phyloP scores from a whole-genome alignment of 2,797 vertebrate genomes.

The Aldrovandia affinis region DNA sequence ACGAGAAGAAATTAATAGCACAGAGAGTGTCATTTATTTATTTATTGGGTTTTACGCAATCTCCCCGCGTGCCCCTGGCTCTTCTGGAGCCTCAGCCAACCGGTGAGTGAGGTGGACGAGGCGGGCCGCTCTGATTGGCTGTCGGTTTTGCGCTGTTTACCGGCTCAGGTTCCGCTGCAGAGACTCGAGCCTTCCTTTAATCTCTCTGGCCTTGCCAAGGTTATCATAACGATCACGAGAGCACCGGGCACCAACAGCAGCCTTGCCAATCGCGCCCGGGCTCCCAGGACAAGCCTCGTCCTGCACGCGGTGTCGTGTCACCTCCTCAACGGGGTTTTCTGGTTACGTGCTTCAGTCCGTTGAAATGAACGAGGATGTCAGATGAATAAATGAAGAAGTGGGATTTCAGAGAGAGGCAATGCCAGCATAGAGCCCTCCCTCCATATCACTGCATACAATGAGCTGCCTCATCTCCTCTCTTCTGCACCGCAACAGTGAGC shows the following conservation, averaged over 20 bases:
- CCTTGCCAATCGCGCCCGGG: constrained; percentile 21
- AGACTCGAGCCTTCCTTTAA: background rate
- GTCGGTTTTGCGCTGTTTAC: background rate
- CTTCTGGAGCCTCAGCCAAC: background rate
- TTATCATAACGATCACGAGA: constrained; percentile 48
- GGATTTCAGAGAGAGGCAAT: background rate
- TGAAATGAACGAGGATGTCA: background rate
- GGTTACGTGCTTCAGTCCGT: background rate
- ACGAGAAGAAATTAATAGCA: background rate
- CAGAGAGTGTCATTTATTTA: background rate
- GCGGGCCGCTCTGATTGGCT: background rate
- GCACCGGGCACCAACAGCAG: constrained; percentile 32
- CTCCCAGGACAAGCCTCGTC: background rate
- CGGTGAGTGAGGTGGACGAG: background rate
- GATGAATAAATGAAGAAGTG: background rate
- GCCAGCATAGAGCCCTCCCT: background rate
- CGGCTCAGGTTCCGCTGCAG: background rate
- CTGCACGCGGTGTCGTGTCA: background rate
- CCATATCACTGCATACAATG: background rate
- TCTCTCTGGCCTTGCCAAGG: constrained; percentile 40
- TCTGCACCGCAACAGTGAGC: background rate
- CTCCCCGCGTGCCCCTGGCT: background rate
- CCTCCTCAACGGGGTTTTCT: background rate
- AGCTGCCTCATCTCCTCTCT: background rate
- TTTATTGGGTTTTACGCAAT: background rate